Base-by-base conservation (phyloP, 37 sponge, comb jelly and placozoan species). In the Tethya wilhelma region DNA sequence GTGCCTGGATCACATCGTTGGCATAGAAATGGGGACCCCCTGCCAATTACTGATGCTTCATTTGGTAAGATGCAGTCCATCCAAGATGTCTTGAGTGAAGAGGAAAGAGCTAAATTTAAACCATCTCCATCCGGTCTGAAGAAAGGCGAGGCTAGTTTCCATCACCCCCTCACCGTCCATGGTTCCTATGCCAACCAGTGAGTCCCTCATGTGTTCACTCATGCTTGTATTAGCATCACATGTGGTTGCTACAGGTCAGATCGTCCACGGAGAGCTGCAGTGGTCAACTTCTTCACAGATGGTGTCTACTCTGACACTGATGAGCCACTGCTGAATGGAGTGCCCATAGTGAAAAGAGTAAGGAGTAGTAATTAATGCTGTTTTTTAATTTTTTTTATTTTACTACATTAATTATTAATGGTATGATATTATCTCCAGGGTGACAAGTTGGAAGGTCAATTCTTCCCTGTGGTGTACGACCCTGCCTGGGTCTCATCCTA, bases 1-100 rank as follows among this genome's bases (percentile, higher is more conserved):
- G 53, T 89, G 7, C 90, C 90, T 23, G 85, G 80, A 30, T 89
- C 90, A 22, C 90, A 89, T 62, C 77, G 85, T n/a, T 89, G 90
- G 90, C 73, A 71, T 39, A 37, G 90, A 38, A 56, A 89, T 6
- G 90, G 85, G 34, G 78, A 69, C 68, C 90, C 90, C 64, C 73
- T 89, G 45, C 90, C 90, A 46, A 89, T 89, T 32, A 89, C 90
- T 3, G 81, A 84, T 60, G 80, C 75, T 0, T 34, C 66, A 19
- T 89, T 89, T 66, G 77, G 64, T 23, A 70, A 83, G 39, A 89
- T 89, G 84, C 76, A 89, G 59, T 89, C 90, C 2, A 78, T 89
- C 44, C 7, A 79, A 17, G 8, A 1, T 9, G 75, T 79, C 20
- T 69, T 89, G 78, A 89, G 80, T 14, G 80, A 78, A 1, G 85